Evolutionary conservation across 92 coral and sea anemone genomes (phyloP).

Genomic region (Epizoanthus rinbou): DNA sequence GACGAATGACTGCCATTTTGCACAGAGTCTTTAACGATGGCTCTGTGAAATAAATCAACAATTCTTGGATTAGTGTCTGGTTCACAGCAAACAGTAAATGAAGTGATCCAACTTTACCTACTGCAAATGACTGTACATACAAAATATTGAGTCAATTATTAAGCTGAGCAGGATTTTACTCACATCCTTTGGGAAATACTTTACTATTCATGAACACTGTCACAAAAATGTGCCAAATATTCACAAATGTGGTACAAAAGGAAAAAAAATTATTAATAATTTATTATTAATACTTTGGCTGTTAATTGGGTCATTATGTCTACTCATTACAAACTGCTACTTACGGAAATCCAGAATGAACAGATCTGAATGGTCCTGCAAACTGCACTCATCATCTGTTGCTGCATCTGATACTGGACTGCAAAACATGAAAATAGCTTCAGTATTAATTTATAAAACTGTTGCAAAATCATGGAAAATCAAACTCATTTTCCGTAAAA

Average conservation of each 20-base stretch:
- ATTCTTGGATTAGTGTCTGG: neutral
- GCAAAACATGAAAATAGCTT: neutral
- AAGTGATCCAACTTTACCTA: neutral
- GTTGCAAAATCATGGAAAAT: too few relatives aligned
- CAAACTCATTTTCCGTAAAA: too few relatives aligned
- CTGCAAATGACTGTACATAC: too few relatives aligned
- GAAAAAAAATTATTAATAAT: too few relatives aligned
- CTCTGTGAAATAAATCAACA: slow-evolving; percentile 48
- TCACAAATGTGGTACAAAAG: too few relatives aligned
- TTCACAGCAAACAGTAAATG: neutral
- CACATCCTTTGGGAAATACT: too few relatives aligned
- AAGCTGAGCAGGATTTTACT: too few relatives aligned
- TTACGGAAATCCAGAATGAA: slow-evolving; percentile 90
- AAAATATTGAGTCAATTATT: too few relatives aligned
- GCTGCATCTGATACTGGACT: slow-evolving; percentile 85
- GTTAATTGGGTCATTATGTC: too few relatives aligned
- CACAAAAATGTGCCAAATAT: too few relatives aligned
- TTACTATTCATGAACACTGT: too few relatives aligned
- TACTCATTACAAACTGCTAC: neutral
- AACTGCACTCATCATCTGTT: slow-evolving; percentile 79
- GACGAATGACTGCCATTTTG: slow-evolving; percentile 81
- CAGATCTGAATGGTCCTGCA: slow-evolving; percentile 91
- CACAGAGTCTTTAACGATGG: slow-evolving; percentile 92
- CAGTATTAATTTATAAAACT: neutral
- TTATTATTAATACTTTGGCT: too few relatives aligned